Evolutionary conservation across 2,113 vertebrate genomes (phyloP).

Genomic region (Camelus dromedarius): DNA sequence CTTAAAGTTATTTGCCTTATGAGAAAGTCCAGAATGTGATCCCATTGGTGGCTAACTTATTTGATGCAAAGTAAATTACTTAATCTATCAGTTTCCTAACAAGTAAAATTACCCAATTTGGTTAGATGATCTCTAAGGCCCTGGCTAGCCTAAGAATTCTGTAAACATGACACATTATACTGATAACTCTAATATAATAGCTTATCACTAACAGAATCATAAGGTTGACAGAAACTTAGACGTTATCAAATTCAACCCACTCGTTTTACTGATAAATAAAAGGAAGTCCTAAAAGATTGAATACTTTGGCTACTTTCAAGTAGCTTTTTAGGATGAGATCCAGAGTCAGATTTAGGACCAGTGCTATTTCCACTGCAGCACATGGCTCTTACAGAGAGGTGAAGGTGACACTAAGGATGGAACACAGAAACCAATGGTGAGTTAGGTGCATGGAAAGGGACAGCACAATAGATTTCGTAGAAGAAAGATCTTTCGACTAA

Average conservation of each 20-base stretch:
- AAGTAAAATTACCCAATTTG: constrained; percentile 47
- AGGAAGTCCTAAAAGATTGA: neutral
- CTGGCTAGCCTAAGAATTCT: constrained; percentile 16
- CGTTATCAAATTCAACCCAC: neutral
- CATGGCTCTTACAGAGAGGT: neutral
- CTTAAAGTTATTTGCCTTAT: neutral
- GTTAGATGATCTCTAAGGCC: neutral
- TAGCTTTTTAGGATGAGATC: neutral
- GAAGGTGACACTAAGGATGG: neutral
- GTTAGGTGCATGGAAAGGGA: neutral
- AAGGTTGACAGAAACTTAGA: constrained; percentile 14
- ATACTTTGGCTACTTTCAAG: neutral
- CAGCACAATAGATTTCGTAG: neutral
- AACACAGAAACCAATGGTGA: neutral
- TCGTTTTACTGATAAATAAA: constrained; percentile 25
- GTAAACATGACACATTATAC: neutral
- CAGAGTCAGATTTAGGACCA: neutral
- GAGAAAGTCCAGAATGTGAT: neutral
- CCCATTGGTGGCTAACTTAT: neutral
- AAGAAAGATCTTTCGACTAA: neutral
- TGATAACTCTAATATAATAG: neutral
- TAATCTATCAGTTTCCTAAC: neutral
- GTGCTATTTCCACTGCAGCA: neutral
- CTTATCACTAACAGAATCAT: neutral
- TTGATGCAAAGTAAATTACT: constrained; percentile 10